Conservation (phyloP, 2,797 vertebrate genomes). For the Sternarchorhynchus goeldii region DNA sequence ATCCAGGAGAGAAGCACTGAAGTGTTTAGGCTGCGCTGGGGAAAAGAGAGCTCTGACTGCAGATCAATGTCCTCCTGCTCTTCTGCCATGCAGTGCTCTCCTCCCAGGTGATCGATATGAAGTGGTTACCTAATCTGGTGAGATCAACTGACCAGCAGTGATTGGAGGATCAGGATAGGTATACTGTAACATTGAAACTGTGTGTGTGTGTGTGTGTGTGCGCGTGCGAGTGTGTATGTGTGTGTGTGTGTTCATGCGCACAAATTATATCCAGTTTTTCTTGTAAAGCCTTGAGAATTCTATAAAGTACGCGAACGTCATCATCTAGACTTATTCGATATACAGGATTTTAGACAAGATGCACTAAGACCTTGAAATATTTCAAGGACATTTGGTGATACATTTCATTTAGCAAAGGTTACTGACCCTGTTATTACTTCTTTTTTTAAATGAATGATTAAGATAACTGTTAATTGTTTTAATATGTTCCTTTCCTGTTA, state of each 20-base stretch:
- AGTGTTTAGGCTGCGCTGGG: neutral
- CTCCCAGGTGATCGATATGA: neutral
- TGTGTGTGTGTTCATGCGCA: neutral
- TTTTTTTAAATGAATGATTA: too few species aligned
- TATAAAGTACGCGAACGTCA: too few species aligned
- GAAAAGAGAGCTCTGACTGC: neutral
- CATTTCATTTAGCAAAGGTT: too few species aligned
- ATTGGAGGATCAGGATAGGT: neutral
- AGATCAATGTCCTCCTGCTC: neutral
- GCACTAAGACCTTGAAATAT: too few species aligned
- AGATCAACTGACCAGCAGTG: conserved; percentile 1
- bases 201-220: conserved; percentile 10
- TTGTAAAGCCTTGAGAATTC: too few species aligned
- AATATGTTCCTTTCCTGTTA: too few species aligned
- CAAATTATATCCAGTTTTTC: too few species aligned
- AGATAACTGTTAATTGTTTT: too few species aligned
- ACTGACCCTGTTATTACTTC: too few species aligned
- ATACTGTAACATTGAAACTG: neutral
- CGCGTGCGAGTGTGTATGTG: conserved; percentile 15
- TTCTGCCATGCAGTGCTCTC: neutral
- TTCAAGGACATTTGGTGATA: too few species aligned
- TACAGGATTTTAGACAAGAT: too few species aligned
- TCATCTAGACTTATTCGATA: too few species aligned
- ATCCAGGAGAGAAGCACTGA: neutral
- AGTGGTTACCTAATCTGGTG: neutral